Evolutionary conservation across 2,797 vertebrate species (phyloP).

Genomic region (Trichosurus vulpecula): DNA sequence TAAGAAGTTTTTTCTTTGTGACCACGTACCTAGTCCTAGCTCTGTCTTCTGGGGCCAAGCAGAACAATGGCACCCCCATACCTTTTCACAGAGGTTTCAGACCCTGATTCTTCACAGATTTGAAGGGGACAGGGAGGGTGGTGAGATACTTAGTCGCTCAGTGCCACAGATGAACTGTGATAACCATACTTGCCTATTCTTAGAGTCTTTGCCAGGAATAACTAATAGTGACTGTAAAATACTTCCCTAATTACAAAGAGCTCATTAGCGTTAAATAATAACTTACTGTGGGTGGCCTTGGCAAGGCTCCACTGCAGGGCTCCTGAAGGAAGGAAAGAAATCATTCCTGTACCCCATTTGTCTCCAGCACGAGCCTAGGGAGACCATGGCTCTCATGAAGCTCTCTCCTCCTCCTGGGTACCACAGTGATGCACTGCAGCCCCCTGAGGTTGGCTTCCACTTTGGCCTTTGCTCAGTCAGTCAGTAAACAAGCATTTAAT

Average conservation of each 20-base stretch:
- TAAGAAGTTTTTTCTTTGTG: neutral
- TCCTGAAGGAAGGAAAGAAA: slow-evolving; percentile 39
- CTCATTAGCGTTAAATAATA: neutral
- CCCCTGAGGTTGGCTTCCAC: neutral
- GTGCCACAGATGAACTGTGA: slow-evolving; percentile 28
- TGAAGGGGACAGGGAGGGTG: neutral
- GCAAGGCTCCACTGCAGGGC: neutral
- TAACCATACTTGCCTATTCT: slow-evolving; percentile 5
- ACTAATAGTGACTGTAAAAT: slow-evolving; percentile 22
- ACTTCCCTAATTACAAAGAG: slow-evolving; percentile 36
- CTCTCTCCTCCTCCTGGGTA: neutral
- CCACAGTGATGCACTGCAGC: neutral
- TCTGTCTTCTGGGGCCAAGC: neutral
- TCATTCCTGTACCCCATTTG: slow-evolving; percentile 11
- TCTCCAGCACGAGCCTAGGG: neutral
- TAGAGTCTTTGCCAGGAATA: slow-evolving; percentile 24
- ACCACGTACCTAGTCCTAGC: neutral
- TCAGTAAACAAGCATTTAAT: neutral
- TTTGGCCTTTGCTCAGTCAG: neutral
- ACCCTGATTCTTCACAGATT: neutral
- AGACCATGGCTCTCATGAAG: neutral
- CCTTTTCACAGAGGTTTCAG: neutral
- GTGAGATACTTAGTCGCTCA: neutral
- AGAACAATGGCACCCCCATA: neutral
- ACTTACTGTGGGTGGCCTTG: slow-evolving; percentile 14